Percentiles rank a stretch among this genome's conserved stretches.
phyloP scores from a whole-genome alignment of 2,113 vertebrate species.

The Takifugu bimaculatus region DNA sequence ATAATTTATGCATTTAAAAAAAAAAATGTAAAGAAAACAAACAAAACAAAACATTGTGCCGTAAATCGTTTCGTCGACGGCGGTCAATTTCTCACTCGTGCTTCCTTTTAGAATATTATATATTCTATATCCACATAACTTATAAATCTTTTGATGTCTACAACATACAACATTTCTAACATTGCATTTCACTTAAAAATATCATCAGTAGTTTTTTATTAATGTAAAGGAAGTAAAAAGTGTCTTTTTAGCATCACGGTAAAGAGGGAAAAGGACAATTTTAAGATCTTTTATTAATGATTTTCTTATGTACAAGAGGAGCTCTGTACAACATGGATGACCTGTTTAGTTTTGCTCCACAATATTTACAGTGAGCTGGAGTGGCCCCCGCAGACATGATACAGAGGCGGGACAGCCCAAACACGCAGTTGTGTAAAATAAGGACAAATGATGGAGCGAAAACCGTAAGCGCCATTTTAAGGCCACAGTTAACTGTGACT shows the following conservation, averaged over 20 bases:
- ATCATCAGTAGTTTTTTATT: too few species aligned
- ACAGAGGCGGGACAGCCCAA: conserved; percentile 7
- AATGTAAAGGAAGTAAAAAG: not conserved
- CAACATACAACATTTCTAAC: too few species aligned
- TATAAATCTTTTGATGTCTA: too few species aligned
- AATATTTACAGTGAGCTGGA: conserved; percentile 40
- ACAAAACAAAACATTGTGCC: too few species aligned
- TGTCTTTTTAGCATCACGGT: not conserved
- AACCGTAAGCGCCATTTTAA: conserved; percentile 22
- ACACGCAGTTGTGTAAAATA: conserved; percentile 17
- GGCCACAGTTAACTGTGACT: too few species aligned
- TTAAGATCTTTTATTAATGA: conserved; percentile 60
- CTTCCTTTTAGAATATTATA: too few species aligned
- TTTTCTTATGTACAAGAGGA: conserved; percentile 57
- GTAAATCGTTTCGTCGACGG: too few species aligned
- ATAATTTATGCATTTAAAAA: too few species aligned
- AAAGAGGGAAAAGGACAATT: not conserved
- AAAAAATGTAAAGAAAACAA: too few species aligned
- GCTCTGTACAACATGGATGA: conserved; percentile 46
- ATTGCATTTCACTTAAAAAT: too few species aligned
- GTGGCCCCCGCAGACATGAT: conserved; percentile 19
- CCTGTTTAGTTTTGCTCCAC: conserved; percentile 1
- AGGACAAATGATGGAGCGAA: conserved; percentile 14
- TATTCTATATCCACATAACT: too few species aligned
- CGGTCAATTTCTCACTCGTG: too few species aligned